These are phyloP conservation scores for Cacoxenus indagator DNA, from an alignment of 2,888 invertebrate species.

Conservation along the genomic window DNA sequence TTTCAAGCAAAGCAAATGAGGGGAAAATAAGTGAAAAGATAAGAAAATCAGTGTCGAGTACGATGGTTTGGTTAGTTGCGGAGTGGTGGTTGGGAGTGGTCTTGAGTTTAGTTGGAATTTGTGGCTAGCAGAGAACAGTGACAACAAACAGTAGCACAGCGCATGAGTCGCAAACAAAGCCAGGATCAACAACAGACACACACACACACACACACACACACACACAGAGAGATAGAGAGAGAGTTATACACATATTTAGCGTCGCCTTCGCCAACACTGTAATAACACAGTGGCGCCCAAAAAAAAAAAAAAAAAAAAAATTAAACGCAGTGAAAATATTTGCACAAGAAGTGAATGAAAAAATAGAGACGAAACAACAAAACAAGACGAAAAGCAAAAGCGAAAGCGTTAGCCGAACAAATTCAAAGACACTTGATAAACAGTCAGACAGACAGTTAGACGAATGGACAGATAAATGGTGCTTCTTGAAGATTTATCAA, in stretches of 20 bases:
- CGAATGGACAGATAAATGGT: no score
- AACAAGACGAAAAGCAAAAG: background rate
- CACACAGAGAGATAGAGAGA: background rate
- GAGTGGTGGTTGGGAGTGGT: no score
- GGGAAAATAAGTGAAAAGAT: background rate
- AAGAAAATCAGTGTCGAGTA: background rate
- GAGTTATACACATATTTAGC: no score
- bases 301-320: background rate
- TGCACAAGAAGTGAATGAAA: conserved; percentile 16
- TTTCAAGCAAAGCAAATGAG: background rate
- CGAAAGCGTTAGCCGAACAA: background rate
- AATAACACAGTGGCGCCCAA: background rate
- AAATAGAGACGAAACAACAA: background rate
- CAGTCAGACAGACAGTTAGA: background rate
- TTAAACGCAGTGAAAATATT: background rate
- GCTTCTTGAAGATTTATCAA: conserved; percentile 33
- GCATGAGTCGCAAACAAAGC: background rate
- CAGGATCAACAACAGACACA: background rate
- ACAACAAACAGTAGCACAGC: conserved; percentile 2
- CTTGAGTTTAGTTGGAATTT: no score
- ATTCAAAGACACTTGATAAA: background rate
- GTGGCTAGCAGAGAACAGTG: no score
- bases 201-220: no score
- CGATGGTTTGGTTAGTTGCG: no score
- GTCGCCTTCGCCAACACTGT: background rate